phyloP scores from a whole-genome alignment of 1,140 invertebrate species.

The Drosophila arizonae region DNA sequence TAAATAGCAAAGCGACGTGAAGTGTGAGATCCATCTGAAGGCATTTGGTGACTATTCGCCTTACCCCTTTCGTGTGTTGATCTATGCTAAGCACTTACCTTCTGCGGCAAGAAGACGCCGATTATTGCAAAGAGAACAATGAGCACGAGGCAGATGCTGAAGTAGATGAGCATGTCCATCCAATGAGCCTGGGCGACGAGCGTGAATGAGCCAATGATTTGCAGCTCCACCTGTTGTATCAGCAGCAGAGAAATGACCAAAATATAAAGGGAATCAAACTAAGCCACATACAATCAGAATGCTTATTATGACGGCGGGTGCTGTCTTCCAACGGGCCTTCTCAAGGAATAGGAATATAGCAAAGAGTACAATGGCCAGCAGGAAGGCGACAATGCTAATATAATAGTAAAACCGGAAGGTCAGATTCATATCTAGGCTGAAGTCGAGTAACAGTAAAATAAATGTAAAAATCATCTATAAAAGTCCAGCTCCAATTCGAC shows the following conservation, averaged over 20 bases:
- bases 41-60: neutral
- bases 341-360: constrained; percentile 19
- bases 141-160: neutral
- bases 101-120: constrained; percentile 20
- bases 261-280: no score
- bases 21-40: constrained; percentile 58
- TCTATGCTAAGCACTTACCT: constrained; percentile 10
- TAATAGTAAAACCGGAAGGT: neutral
- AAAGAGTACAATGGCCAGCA: constrained; percentile 25
- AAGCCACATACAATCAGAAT: constrained; percentile 38
- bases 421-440: neutral
- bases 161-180: constrained; percentile 27
- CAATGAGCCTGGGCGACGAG: constrained; percentile 12
- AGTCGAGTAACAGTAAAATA: neutral
- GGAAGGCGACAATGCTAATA: constrained; percentile 12
- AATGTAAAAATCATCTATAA: no score
- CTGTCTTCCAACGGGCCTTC: constrained; percentile 1
- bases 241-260: no score
- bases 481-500: neutral
- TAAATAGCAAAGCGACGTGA: constrained; percentile 49
- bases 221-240: constrained; percentile 54
- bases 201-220: constrained; percentile 28
- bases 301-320: neutral
- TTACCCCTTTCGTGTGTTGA: neutral
- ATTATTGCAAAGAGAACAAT: constrained; percentile 8